These are phyloP conservation scores for Candidula unifasciata DNA, from an alignment of 2,888 invertebrate genomes.

Conservation along the genomic window DNA sequence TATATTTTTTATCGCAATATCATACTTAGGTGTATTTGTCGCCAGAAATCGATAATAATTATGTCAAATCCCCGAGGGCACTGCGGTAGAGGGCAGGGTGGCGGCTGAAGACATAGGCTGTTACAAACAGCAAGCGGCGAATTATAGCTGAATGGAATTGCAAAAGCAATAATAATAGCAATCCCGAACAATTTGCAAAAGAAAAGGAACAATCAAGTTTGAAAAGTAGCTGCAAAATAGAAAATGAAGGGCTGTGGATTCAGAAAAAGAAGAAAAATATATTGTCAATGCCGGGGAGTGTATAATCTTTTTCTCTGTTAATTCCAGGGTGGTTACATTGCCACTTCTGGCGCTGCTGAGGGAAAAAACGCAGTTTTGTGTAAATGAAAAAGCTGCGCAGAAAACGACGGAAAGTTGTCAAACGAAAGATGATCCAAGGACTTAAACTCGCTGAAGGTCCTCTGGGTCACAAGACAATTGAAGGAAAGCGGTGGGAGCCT, in stretches of 20 bases:
- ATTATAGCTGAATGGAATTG: constrained; percentile 38
- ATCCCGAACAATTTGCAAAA: constrained; percentile 34
- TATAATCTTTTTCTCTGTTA: not conserved
- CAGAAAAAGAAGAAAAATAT: not conserved
- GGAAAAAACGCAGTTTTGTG: constrained; percentile 14
- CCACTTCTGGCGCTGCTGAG: not conserved
- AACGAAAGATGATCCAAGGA: constrained; percentile 1
- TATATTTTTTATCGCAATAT: constrained; percentile 45
- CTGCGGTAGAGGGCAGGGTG: constrained; percentile 32
- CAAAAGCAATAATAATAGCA: constrained; percentile 43
- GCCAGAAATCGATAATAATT: constrained; percentile 35
- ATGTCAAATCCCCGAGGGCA: constrained; percentile 23
- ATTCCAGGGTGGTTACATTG: constrained; percentile 1
- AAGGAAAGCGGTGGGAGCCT: not conserved
- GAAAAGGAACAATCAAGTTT: constrained; percentile 40
- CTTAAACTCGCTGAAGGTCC: not conserved
- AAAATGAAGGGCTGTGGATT: constrained; percentile 26
- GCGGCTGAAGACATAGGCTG: constrained; percentile 16
- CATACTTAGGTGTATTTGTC: constrained; percentile 47
- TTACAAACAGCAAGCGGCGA: constrained; percentile 29
- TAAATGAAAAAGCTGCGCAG: constrained; percentile 11
- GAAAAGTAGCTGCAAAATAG: constrained; percentile 38
- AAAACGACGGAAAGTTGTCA: not conserved
- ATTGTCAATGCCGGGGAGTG: not conserved
- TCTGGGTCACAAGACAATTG: constrained; percentile 25